Evolutionary conservation across 2,888 invertebrate species (phyloP).

Genomic region (Euphydryas editha): DNA sequence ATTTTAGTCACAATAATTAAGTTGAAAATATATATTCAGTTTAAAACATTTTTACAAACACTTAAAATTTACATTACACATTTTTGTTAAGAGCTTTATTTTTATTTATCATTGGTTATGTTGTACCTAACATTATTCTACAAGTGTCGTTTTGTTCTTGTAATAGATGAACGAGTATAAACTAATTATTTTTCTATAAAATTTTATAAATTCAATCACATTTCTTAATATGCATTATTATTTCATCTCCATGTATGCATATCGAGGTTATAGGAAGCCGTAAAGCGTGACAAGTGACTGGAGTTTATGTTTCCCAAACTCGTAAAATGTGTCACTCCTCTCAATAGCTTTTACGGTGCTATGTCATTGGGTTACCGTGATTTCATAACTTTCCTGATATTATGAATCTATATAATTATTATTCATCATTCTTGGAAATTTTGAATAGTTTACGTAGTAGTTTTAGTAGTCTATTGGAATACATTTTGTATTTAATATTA

Average conservation of each 20-base stretch:
- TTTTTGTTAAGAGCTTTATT: no score
- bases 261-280: constrained; percentile 10
- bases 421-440: not conserved
- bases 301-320: constrained; percentile 18
- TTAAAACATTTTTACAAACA: no score
- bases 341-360: constrained; percentile 1
- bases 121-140: no score
- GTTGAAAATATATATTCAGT: no score
- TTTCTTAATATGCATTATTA: not conserved
- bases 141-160: no score
- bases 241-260: constrained; percentile 5
- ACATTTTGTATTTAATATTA: no score
- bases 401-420: not conserved
- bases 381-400: not conserved
- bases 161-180: no score
- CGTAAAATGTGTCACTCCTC: constrained; percentile 11
- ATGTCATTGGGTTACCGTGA: not conserved
- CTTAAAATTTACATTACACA: no score
- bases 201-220: not conserved
- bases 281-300: constrained; percentile 17
- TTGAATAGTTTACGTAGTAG: not conserved
- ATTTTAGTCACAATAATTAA: no score
- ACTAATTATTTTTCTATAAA: not conserved
- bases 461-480: no score
- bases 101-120: no score